Evolutionary conservation across 2,888 invertebrate species (phyloP), one percentile per base, ranked within the genome.

Genomic region (Macrophya annulata): DNA sequence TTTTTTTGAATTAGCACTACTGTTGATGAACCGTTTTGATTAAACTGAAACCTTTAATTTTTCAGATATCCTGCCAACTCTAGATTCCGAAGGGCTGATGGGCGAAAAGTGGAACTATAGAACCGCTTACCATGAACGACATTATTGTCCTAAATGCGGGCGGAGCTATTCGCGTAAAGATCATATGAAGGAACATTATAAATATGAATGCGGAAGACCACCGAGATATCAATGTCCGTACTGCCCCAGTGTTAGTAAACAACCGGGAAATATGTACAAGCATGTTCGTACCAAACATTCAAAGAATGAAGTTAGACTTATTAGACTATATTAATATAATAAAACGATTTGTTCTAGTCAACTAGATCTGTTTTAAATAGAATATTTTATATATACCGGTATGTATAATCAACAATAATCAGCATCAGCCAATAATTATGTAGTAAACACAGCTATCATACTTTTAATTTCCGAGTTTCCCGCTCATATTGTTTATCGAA

Each of bases 141-240:
- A 92, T 84, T 88, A 87, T 65, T 93, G 93, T 86, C 87, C 91
- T 10, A 88, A 89, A 76, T 93, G 93, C 85, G 87, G 90, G 21
- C 91, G 91, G 65, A 90, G 91, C 65, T 93, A 93, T 88, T 90
- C 90, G 43, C 90, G 92, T 87, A 89, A 91, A 31, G 90, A 91
- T 87, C 91, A 92, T 76, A 88, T 93, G 55, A 90, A 90, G 77
- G 88, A 94, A 72, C 94, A 94, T 89, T 89, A 93, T 85, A 92
- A 93, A 79, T 90, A 94, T 86, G 94, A 94, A 89, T 94, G 94
- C 87, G 94, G 94, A 0, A 93, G 91, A 82, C 89, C 90, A 51
- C 92, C 92, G n/a, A 90, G 91, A 85, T 90, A 92, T 87, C 89
- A 90, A 84, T 93, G 93, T 76, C 92, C 92, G 0, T 90, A 91